Evolutionary conservation across 2,113 vertebrate genomes (phyloP), one percentile per base, ranked within the genome.

Genomic region (Cololabis saira): DNA sequence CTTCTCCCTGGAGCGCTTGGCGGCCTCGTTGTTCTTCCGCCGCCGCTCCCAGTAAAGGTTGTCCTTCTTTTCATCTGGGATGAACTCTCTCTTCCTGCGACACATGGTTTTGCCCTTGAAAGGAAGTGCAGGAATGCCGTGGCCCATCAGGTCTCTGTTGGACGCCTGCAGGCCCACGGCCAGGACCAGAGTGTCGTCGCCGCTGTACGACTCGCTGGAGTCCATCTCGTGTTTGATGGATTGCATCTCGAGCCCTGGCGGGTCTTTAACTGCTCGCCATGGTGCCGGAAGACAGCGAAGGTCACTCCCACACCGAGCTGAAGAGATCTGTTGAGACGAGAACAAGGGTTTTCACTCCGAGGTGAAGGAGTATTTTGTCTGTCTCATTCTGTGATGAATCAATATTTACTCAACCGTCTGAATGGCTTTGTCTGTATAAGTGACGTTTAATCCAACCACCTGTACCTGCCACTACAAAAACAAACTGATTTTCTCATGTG

Each of bases 1-100:
- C 76, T 98, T 99, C 91, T 99, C 98, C 58, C 98, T 92, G 0
- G 98, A 99, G 56, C 97, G 94, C 72, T 98, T 98, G 58, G 97
- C 98, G 0, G 98, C 98, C 80, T 98, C 97, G 0, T 99, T 99
- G 88, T 98, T 99, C 76, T 98, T 98, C 60, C 96, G 87, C 18
- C 98, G 91, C 67, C 97, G 94, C 77, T 98, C 98, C 98, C 98
- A 99, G 33, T 99, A 99, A 75, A 95, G 82, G 2, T 84, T 95
- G 88, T 99, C 98, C 71, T 99, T 99, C 89, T 97, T 99, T 68
- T 98, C 97, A 3, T 98, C 95, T 0, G 97, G 96, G 85, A 98
- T 99, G 68, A 99, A 99, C 76, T 98, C 97, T 17, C 96, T 84
- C 76, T 98, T 98, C 75, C 96, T 92, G 30, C 96, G 94, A 73